Percentiles rank a stretch among this genome's conserved stretches.
phyloP scores from a whole-genome alignment of 2,888 invertebrate species.

The Eupelmus urozonus region DNA sequence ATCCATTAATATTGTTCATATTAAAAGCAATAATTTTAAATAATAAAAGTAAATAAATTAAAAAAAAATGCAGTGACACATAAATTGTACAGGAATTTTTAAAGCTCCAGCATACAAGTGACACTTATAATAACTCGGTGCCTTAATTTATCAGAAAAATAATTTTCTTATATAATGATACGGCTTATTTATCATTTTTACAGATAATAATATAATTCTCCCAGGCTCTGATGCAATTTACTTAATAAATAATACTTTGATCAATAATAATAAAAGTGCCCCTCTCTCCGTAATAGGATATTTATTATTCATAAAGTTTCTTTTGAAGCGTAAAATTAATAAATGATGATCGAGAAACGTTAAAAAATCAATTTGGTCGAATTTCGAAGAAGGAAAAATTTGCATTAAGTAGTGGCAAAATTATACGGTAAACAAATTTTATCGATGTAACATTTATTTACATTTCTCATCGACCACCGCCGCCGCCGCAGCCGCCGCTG shows the following conservation, averaged over 20 bases:
- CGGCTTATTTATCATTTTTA: constrained; percentile 30
- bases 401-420: constrained; percentile 24
- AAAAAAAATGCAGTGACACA: neutral
- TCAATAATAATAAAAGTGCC: constrained; percentile 49
- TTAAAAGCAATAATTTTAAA: constrained; percentile 20
- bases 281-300: constrained; percentile 27
- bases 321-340: constrained; percentile 48
- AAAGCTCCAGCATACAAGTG: neutral
- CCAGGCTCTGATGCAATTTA: constrained; percentile 15
- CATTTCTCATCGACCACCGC: constrained; percentile 17
- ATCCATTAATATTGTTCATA: neutral
- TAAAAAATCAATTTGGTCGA: constrained; percentile 47
- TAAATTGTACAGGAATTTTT: constrained; percentile 6
- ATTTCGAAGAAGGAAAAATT: constrained; percentile 19
- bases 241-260: constrained; percentile 43
- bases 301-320: constrained; percentile 51
- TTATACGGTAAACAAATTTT: constrained; percentile 50
- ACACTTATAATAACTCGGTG: constrained; percentile 19
- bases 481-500: neutral
- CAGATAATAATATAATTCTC: constrained; percentile 33
- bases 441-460: constrained; percentile 50
- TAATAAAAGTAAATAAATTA: constrained; percentile 11
- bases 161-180: constrained; percentile 39
- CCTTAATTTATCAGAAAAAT: constrained; percentile 24
- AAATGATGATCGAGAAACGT: constrained; percentile 37